Conservation (phyloP, 2,113 vertebrate genomes). For the Donacobius atricapilla region DNA sequence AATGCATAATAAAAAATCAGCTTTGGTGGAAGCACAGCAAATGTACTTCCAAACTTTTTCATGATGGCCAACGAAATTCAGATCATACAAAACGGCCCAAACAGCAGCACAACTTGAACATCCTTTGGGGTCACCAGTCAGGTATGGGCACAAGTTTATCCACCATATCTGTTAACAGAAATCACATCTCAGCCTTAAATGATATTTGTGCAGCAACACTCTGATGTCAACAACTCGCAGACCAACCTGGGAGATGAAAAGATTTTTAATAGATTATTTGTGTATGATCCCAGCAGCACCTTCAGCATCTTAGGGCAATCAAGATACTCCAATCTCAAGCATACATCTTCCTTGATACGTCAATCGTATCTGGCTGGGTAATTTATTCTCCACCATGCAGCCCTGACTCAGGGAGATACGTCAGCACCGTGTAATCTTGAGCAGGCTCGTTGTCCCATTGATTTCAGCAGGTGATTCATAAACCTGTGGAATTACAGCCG, state of each 20-base stretch:
- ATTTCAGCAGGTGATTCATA: conserved; percentile 13
- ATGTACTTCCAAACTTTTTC: neutral
- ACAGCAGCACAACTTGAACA: neutral
- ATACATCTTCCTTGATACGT: neutral
- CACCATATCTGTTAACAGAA: neutral
- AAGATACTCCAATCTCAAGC: neutral
- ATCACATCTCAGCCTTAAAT: neutral
- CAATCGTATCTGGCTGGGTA: neutral
- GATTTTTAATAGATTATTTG: neutral
- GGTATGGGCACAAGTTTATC: neutral
- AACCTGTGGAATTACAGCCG: neutral
- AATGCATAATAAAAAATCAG: neutral
- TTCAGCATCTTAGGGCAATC: neutral
- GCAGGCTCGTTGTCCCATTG: neutral
- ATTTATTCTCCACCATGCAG: neutral
- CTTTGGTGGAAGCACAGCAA: neutral
- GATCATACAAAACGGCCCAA: neutral
- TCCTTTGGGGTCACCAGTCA: neutral
- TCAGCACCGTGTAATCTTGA: neutral
- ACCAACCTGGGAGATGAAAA: neutral
- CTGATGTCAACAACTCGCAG: neutral
- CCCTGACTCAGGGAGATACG: conserved; percentile 18
- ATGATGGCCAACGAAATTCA: neutral
- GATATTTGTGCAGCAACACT: neutral
- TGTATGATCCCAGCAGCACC: neutral